Conservation (phyloP, 2,797 vertebrate species). For the Chelon labrosus region DNA sequence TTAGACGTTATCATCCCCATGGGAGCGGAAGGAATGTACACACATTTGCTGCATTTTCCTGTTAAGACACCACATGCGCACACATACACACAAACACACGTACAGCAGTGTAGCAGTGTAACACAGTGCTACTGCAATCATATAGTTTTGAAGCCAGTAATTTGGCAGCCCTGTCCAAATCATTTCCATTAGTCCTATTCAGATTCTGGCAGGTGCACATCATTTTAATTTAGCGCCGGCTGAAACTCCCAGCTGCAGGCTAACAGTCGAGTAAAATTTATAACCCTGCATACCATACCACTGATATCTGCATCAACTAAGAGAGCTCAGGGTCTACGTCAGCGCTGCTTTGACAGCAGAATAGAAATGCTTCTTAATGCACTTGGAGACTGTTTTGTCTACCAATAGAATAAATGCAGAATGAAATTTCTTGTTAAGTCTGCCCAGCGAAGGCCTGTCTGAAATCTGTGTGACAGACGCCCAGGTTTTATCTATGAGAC, state of each 20-base stretch:
- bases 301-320: slow-evolving; percentile 46
- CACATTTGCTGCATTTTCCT: slow-evolving; percentile 48
- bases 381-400: slow-evolving; percentile 17
- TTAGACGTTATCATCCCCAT: slow-evolving; percentile 59
- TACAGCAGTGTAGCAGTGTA: neutral
- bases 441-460: slow-evolving; percentile 3
- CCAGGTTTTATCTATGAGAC: slow-evolving; percentile 46
- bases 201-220: slow-evolving; percentile 43
- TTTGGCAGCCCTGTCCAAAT: slow-evolving; percentile 45
- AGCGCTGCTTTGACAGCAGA: slow-evolving; percentile 38
- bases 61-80: slow-evolving; percentile 20
- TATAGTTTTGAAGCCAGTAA: slow-evolving; percentile 10
- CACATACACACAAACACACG: no score
- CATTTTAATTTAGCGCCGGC: slow-evolving; percentile 53
- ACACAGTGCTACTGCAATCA: slow-evolving; percentile 2
- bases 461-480: slow-evolving; percentile 1
- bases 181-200: slow-evolving; percentile 46
- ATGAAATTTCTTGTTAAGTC: neutral
- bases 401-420: neutral
- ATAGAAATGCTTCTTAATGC: slow-evolving; percentile 10
- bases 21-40: slow-evolving; percentile 70
- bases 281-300: slow-evolving; percentile 27
- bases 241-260: slow-evolving; percentile 43
- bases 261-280: slow-evolving; percentile 47
- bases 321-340: slow-evolving; percentile 19